phyloP scores from a whole-genome alignment of 1,140 invertebrate species.

The Campodea augens region DNA sequence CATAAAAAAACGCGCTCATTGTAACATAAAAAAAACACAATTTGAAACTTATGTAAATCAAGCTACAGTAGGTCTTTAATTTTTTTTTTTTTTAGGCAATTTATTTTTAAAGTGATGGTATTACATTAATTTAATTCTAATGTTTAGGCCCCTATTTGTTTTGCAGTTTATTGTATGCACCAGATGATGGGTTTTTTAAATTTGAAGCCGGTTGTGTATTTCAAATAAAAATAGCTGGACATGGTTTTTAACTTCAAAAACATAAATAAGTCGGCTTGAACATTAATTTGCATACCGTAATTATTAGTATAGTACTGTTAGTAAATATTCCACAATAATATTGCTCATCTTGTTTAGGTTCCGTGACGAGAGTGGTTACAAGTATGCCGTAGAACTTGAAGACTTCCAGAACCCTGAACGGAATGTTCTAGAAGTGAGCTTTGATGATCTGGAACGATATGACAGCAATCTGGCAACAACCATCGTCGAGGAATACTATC shows the following conservation, averaged over 20 bases:
- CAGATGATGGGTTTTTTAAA: too few relatives aligned
- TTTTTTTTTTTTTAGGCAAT: too few relatives aligned
- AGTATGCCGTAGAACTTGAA: conserved; percentile 67
- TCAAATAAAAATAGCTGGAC: neutral
- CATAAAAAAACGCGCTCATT: too few relatives aligned
- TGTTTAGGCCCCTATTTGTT: too few relatives aligned
- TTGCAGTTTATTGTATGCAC: too few relatives aligned
- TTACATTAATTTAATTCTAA: too few relatives aligned
- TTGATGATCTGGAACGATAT: conserved; percentile 88
- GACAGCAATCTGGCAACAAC: conserved; percentile 80
- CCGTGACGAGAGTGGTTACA: conserved; percentile 65
- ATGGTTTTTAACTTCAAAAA: neutral
- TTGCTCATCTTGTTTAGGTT: conserved; percentile 31
- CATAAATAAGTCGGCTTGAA: neutral
- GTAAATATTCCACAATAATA: neutral
- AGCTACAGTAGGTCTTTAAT: too few relatives aligned
- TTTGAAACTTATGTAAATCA: too few relatives aligned
- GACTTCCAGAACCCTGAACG: conserved; percentile 72
- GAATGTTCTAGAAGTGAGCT: conserved; percentile 84
- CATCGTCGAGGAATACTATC: conserved; percentile 92
- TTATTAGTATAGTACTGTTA: neutral
- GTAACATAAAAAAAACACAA: too few relatives aligned
- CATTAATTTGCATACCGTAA: neutral
- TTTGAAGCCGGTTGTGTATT: too few relatives aligned
- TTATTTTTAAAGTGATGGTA: too few relatives aligned